A percentile compares a stretch with the other conserved stretches of the same genome.
Conservation (phyloP, 1,140 invertebrate species). For the Oryctes rhinoceros region DNA sequence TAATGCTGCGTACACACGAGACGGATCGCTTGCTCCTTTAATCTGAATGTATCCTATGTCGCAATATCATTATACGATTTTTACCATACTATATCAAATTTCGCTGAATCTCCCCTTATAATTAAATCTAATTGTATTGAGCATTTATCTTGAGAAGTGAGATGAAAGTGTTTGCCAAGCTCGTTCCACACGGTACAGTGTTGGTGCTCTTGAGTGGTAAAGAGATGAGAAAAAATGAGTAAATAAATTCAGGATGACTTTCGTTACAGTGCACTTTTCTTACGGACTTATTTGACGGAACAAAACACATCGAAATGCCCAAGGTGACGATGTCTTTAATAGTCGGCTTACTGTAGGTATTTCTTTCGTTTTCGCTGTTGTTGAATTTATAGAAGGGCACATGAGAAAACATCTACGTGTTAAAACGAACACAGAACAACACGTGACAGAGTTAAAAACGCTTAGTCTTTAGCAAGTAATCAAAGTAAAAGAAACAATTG, state of each 20-base stretch:
- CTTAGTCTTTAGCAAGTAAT: too few relatives aligned
- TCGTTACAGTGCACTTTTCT: conserved; percentile 13
- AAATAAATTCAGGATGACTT: background rate
- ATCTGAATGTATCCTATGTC: background rate
- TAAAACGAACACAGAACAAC: too few relatives aligned
- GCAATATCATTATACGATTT: too few relatives aligned
- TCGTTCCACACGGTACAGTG: background rate
- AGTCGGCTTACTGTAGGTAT: background rate
- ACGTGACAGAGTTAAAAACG: too few relatives aligned
- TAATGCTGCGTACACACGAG: background rate
- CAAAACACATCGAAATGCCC: background rate
- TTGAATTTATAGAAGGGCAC: background rate
- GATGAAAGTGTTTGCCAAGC: background rate
- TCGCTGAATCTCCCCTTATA: background rate
- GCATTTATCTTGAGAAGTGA: conserved; percentile 1
- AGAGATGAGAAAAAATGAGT: background rate
- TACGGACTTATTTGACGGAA: background rate
- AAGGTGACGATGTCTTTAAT: background rate
- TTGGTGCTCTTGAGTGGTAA: background rate
- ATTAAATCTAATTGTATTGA: conserved; percentile 11
- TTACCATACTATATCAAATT: background rate
- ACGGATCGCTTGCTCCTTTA: background rate
- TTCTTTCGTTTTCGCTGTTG: background rate
- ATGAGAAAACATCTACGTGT: too few relatives aligned
- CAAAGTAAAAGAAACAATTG: too few relatives aligned